Evolutionary conservation across 2,113 vertebrate genomes (phyloP), one percentile per base, ranked within the genome.

Genomic region (Stigmatopora nigra): DNA sequence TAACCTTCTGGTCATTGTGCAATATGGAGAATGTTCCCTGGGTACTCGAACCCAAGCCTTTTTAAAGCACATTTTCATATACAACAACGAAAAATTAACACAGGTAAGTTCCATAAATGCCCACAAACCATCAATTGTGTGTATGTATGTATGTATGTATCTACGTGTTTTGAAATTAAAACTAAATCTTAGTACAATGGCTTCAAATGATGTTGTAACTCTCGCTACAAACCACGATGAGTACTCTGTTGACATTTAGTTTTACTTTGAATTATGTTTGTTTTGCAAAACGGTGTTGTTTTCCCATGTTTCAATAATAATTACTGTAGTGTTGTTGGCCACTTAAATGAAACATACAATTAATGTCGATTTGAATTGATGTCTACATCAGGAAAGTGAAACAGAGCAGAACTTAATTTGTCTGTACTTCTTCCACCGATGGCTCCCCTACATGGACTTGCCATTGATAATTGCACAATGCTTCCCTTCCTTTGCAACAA

Each of bases 401-500:
- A 19, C 65, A 77, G 72, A 80, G 80, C 67, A 14, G 72, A 78
- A 79, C 63, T 44, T 73, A 70, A 64, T 81, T 78, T 78, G 80
- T 78, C 79, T 59, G 22, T 59, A 59, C 11, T 77, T 74, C 55
- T 70, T 83, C 83, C 83, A 79, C 61, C 64, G 53, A 75, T 78
- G 84, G 77, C 81, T 85, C 75, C 64, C 63, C 78, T 71, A 63
- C 88, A 84, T 87, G 82, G 82, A 84, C 85, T 77, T 60, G 35
- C 80, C 76, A 89, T 88, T 87, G 85, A 86, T 78, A 70, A 73
- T 61, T 19, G 71, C 83, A 89, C 88, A 89, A 86, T 86, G 82
- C 82, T 76, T 80, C 70, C 72, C 72, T 81, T 68, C 82, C 70
- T 65, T 46, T 25, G 22, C 69, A 71, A 88, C 84, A 90, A 86